A percentile compares a stretch with the other conserved stretches of the same genome.
Evolutionary conservation across 1,140 invertebrate species (phyloP).

Genomic region (Drusus annulatus): DNA sequence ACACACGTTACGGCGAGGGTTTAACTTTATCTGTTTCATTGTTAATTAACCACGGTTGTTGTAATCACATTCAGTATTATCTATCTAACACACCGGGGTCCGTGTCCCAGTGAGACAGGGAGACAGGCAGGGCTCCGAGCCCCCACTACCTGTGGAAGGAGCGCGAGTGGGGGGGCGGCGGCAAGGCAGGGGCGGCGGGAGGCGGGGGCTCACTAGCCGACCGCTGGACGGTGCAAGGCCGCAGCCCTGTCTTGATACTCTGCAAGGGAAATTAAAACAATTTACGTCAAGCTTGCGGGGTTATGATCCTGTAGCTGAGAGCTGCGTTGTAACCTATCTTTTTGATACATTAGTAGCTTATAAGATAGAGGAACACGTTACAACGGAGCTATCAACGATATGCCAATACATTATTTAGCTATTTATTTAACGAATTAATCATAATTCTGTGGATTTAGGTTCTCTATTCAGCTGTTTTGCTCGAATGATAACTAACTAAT

Average conservation of each 20-base stretch:
- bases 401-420: neutral
- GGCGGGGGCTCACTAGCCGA: constrained; percentile 76
- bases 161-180: constrained; percentile 68
- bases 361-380: neutral
- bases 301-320: too few species aligned
- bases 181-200: constrained; percentile 67
- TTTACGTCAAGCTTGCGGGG: neutral
- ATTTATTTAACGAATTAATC: too few species aligned
- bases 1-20: too few species aligned
- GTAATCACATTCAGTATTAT: too few species aligned
- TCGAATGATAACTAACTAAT: too few species aligned
- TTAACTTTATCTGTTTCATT: too few species aligned
- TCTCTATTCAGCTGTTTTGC: too few species aligned
- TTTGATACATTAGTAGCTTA: too few species aligned
- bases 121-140: constrained; percentile 2
- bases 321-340: too few species aligned
- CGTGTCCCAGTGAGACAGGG: neutral
- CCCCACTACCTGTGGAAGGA: constrained; percentile 67
- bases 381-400: neutral
- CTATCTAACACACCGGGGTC: too few species aligned
- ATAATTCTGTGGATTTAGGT: too few species aligned
- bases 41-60: too few species aligned
- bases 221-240: constrained; percentile 72
- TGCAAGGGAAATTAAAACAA: constrained; percentile 36
- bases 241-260: constrained; percentile 61